phyloP scores from a whole-genome alignment of 2,113 vertebrate species.

The Grammomys surdaster region DNA sequence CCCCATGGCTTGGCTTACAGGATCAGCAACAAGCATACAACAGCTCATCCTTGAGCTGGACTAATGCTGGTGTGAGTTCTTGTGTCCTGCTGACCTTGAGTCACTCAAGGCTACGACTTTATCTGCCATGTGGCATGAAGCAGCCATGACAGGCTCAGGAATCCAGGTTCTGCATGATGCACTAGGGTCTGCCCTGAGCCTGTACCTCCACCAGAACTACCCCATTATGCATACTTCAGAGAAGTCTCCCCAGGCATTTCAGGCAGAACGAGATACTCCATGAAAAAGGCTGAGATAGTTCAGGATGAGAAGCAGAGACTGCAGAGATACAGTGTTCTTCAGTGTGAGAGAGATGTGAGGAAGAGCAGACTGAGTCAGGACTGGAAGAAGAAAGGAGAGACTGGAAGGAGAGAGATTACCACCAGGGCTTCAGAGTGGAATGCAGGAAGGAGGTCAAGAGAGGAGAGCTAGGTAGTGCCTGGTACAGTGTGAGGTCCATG shows the following conservation, averaged over 20 bases:
- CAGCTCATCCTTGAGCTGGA: too few species aligned
- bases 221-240: rapidly evolving
- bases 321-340: rapidly evolving
- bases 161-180: rapidly evolving
- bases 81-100: neutral
- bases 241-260: neutral
- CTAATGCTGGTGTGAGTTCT: neutral
- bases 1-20: neutral
- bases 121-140: neutral
- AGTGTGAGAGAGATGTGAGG: too few species aligned
- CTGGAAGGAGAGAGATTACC: neutral
- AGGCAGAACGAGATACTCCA: rapidly evolving
- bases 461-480: too few species aligned
- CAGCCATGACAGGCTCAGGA: neutral
- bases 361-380: too few species aligned
- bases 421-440: neutral
- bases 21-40: neutral
- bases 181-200: rapidly evolving
- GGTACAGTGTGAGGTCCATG: neutral
- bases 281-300: neutral
- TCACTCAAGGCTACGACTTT: neutral
- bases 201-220: too few species aligned
- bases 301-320: too few species aligned
- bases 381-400: too few species aligned
- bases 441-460: too few species aligned